phyloP scores from a whole-genome alignment of 1,140 invertebrate species.

The Panulirus ornatus region DNA sequence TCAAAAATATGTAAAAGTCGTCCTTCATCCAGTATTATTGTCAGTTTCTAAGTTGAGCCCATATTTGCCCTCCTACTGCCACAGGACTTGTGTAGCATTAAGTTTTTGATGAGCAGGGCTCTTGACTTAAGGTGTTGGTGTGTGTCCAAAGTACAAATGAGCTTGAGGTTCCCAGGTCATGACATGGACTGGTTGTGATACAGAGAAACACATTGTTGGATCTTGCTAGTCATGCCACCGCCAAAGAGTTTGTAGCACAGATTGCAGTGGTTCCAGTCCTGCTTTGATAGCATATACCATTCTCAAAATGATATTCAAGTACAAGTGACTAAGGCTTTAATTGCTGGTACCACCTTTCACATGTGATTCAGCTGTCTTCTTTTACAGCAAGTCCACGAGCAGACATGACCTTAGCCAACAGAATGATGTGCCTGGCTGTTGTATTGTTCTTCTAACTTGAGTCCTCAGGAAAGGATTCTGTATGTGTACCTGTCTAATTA shows the following conservation, averaged over 20 bases:
- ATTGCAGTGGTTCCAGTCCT: conserved; percentile 63
- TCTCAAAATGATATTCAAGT: conserved; percentile 58
- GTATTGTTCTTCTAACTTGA: conserved; percentile 55
- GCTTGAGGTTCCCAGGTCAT: conserved; percentile 69
- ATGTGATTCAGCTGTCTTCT: conserved; percentile 45
- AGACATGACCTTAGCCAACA: conserved; percentile 50
- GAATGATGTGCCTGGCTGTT: conserved; percentile 61
- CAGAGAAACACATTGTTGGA: conserved; percentile 72
- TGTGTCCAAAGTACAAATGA: conserved; percentile 70
- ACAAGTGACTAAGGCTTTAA: conserved; percentile 68
- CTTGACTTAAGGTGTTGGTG: conserved; percentile 63
- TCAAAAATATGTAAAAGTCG: conserved; percentile 54
- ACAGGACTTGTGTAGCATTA: conserved; percentile 65
- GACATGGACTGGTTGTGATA: conserved; percentile 72
- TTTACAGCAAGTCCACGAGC: conserved; percentile 54
- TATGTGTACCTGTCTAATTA: conserved; percentile 62
- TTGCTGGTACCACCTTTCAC: conserved; percentile 58
- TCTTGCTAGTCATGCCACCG: conserved; percentile 72
- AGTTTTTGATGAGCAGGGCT: conserved; percentile 65
- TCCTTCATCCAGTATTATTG: conserved; percentile 55
- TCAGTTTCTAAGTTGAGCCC: conserved; percentile 43
- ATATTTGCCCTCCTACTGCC: conserved; percentile 66
- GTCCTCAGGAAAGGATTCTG: conserved; percentile 56
- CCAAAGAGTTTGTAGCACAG: conserved; percentile 70
- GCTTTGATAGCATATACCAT: conserved; percentile 64